Conservation (phyloP, 1,140 invertebrate genomes). For the Tetramorium simillimum region DNA sequence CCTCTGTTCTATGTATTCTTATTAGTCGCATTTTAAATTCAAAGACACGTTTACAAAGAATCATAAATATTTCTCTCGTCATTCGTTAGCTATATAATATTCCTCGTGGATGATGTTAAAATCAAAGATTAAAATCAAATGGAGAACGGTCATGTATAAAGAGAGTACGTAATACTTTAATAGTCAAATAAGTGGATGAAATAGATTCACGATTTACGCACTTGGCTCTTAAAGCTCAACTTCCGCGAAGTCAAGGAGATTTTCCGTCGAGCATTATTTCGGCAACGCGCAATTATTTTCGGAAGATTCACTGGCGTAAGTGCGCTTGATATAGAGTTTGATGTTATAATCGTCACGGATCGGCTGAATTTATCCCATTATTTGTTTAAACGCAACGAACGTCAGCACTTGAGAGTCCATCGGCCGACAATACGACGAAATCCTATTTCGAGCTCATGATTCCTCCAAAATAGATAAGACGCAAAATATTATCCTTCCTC, state of each 20-base stretch:
- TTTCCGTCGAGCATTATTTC: conserved; percentile 25
- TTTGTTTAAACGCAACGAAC: conserved; percentile 53
- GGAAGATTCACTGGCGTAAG: conserved; percentile 22
- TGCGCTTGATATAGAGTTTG: conserved; percentile 31
- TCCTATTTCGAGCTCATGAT: conserved; percentile 25
- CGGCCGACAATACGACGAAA: conserved; percentile 28
- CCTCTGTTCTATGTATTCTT: neutral
- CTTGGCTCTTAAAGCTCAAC: neutral
- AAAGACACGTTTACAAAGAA: neutral
- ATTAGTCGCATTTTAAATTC: neutral
- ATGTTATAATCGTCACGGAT: conserved; percentile 52
- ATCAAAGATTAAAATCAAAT: neutral
- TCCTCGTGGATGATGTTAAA: neutral
- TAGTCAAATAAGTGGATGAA: neutral
- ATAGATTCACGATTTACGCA: conserved; percentile 11
- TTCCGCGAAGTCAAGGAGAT: neutral
- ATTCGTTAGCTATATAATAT: neutral
- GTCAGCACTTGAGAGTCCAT: conserved; percentile 33
- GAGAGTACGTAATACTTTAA: neutral
- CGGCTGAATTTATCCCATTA: conserved; percentile 40
- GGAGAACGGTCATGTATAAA: neutral
- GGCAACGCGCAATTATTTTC: conserved; percentile 48
- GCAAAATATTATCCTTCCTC: conserved; percentile 26
- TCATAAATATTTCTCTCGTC: neutral
- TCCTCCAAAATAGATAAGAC: conserved; percentile 17